Evolutionary conservation across 2,113 vertebrate genomes (phyloP).

Genomic region (Athene cunicularia): DNA sequence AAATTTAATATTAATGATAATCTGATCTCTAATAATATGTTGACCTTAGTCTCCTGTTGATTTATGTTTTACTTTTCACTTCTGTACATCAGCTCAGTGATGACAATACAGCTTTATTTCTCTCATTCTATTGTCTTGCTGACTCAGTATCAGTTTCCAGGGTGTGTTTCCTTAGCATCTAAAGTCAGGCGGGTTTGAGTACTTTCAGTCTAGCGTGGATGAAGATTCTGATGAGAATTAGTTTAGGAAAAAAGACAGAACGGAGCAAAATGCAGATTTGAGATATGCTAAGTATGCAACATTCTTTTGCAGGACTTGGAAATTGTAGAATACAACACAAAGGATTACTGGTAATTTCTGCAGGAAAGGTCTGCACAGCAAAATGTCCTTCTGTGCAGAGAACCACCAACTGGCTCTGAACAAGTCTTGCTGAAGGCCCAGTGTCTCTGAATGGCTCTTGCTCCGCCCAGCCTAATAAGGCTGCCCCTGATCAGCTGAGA

Average conservation of each 20-base stretch:
- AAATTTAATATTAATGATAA: not conserved
- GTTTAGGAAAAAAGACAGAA: not conserved
- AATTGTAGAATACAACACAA: not conserved
- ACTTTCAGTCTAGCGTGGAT: not conserved
- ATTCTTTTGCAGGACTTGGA: not conserved
- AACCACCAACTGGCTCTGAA: not conserved
- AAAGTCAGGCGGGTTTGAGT: not conserved
- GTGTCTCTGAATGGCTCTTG: not conserved
- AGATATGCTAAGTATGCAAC: not conserved
- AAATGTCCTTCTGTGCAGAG: not conserved
- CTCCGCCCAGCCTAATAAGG: not conserved
- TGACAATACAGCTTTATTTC: not conserved
- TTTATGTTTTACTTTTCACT: not conserved
- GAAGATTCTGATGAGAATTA: not conserved
- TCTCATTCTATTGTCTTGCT: not conserved
- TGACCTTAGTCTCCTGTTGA: not conserved
- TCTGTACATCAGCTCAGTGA: not conserved
- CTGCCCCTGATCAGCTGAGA: not conserved
- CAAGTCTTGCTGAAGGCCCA: not conserved
- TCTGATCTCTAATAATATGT: not conserved
- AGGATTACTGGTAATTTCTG: not conserved
- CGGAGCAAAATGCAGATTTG: not conserved
- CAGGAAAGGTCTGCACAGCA: not conserved
- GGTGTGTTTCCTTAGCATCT: not conserved
- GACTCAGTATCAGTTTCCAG: not conserved